Base-by-base conservation (phyloP, 2,797 vertebrate genomes). In the Mareca penelope region DNA sequence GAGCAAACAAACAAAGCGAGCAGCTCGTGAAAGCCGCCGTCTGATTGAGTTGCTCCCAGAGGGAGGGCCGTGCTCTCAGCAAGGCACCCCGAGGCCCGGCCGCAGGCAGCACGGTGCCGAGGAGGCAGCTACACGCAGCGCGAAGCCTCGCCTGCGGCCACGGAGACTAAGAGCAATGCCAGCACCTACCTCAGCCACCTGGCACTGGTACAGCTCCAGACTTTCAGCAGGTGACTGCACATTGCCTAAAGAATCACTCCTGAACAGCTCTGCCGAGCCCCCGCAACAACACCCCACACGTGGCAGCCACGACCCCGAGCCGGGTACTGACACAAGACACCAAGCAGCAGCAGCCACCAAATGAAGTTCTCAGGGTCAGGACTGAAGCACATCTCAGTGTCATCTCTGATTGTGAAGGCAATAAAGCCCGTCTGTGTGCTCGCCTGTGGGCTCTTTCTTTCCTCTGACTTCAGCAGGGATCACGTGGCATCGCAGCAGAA, bases 1-100 rank as follows among this genome's bases (percentile, higher is more conserved):
- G 64, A 92, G 82, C 81, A 92, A 88, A 78, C 52, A 86, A 91
- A 78, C 57, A 67, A 82, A 93, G 71, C 55, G 31, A 26, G 56
- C 52, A 60, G 53, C 64, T 87, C 90, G 69, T 6, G 15, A 85
- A 94, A 85, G 64, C 71, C 22, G 21, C 28, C 39, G 3, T 63
- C 60, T 55, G 75, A 90, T 79, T 67, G 19, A 33, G 89, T 69
- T 3, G 2, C 33, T 82, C 39, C 78, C 4, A 0, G 53, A 68
- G 39, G 85, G 61, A 88, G 59, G 65, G 29, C 22, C 52, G 3
- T 17, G 12, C 53, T 78, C 28, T 15, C 23, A 42, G 24, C 6
- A 39, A 71, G 39, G 44, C 0, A 2, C 53, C 56, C 64, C 15
- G n/a, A 1, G 5, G 65, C 70, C 72, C 50, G 59, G 81, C 89